Percentiles rank a stretch among this genome's conserved stretches.
Conservation (phyloP, 2,888 invertebrate species). For the Drosophila diplacantha region DNA sequence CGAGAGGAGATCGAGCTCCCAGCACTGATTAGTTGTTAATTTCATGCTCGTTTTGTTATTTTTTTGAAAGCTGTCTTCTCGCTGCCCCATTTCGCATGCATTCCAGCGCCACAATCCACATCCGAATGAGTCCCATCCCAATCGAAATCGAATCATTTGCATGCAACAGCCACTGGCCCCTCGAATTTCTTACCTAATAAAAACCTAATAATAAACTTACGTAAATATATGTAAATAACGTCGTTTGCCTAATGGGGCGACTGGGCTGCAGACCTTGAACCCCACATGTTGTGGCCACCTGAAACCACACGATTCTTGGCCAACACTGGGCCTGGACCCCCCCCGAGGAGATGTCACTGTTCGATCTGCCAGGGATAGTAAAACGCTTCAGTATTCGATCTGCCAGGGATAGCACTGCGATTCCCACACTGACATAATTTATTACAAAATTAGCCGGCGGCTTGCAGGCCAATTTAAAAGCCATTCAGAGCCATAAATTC, state of each 20-base stretch:
- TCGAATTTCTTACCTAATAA: slow-evolving; percentile 63
- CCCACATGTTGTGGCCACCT: no score
- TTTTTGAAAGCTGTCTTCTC: slow-evolving; percentile 9
- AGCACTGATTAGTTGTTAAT: slow-evolving; percentile 67
- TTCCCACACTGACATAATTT: background rate
- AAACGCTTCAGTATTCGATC: background rate
- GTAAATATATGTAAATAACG: slow-evolving; percentile 53
- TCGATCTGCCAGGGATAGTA: background rate
- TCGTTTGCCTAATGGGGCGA: slow-evolving; percentile 20
- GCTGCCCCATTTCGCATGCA: slow-evolving; percentile 31
- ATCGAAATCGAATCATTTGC: slow-evolving; percentile 42
- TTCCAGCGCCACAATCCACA: slow-evolving; percentile 1
- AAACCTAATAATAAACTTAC: slow-evolving; percentile 38
- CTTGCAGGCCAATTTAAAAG: slow-evolving; percentile 6
- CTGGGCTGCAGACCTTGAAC: slow-evolving; percentile 7
- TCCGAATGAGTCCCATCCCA: slow-evolving; percentile 15
- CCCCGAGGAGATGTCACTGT: background rate
- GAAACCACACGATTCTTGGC: background rate
- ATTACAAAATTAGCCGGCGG: slow-evolving; percentile 11
- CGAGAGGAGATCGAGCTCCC: slow-evolving; percentile 16
- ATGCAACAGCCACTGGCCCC: slow-evolving; percentile 30
- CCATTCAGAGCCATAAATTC: slow-evolving; percentile 1
- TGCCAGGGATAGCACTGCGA: no score
- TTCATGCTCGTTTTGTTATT: slow-evolving; percentile 26
- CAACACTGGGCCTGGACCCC: background rate